Conservation (phyloP, 2,797 vertebrate species). For the Hozukius guyotensis region DNA sequence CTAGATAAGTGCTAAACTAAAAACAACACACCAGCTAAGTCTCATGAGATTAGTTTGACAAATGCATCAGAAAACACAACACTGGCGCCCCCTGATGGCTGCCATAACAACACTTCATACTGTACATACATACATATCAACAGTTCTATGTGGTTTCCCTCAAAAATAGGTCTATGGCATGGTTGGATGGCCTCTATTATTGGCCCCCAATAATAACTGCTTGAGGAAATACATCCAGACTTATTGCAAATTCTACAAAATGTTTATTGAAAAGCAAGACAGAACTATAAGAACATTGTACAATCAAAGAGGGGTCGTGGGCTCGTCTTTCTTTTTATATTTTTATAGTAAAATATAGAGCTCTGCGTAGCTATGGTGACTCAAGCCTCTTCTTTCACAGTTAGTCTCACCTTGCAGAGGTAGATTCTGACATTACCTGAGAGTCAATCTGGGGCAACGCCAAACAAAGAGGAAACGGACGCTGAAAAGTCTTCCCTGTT, state of each 20-base stretch:
- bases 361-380: constrained; percentile 82
- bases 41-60: neutral
- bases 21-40: neutral
- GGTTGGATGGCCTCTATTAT: neutral
- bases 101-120: neutral
- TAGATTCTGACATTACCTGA: constrained; percentile 97
- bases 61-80: neutral
- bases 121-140: neutral
- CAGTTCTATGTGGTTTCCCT: neutral
- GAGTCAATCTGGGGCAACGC: constrained; percentile 87
- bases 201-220: no score
- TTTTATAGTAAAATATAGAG: constrained; percentile 86
- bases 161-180: neutral
- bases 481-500: neutral
- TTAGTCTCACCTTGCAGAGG: constrained; percentile 93
- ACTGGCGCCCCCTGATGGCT: constrained; percentile 25
- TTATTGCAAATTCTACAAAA: constrained; percentile 91
- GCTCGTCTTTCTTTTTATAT: constrained; percentile 18
- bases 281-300: constrained; percentile 87
- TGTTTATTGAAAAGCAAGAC: constrained; percentile 95
- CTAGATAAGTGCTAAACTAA: neutral
- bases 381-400: constrained; percentile 88
- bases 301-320: constrained; percentile 83
- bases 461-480: constrained; percentile 64
- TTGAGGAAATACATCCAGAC: constrained; percentile 1